phyloP scores from a whole-genome alignment of 2,888 invertebrate genomes.

The Gasteruption jaculator region DNA sequence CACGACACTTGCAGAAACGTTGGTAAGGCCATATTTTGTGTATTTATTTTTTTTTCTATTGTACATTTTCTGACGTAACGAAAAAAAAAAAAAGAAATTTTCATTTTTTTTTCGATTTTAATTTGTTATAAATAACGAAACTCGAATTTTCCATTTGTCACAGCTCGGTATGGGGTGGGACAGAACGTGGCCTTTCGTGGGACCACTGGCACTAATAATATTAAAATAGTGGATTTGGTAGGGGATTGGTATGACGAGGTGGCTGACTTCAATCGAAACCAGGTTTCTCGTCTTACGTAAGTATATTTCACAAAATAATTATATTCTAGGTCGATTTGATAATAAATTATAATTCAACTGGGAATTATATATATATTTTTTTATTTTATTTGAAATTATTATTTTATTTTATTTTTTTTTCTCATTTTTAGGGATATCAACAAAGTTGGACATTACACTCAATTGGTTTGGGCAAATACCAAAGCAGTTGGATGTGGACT shows the following conservation, averaged over 20 bases:
- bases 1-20: constrained; percentile 48
- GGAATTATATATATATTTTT: too few species aligned
- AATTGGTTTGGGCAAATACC: constrained; percentile 54
- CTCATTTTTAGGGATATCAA: constrained; percentile 26
- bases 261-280: constrained; percentile 28
- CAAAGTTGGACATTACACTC: constrained; percentile 46
- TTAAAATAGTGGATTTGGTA: constrained; percentile 23
- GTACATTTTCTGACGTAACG: neutral
- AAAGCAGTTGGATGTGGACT: constrained; percentile 53
- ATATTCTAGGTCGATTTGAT: neutral
- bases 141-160: too few species aligned
- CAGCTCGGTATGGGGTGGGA: too few species aligned
- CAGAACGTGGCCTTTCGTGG: neutral
- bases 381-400: too few species aligned
- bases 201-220: neutral
- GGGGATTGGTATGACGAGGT: constrained; percentile 48
- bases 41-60: neutral
- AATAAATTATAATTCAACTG: too few species aligned
- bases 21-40: constrained; percentile 25
- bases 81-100: neutral
- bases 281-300: constrained; percentile 15
- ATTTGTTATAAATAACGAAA: too few species aligned
- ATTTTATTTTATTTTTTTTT: too few species aligned
- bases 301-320: neutral
- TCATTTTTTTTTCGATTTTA: neutral